A percentile compares a stretch with the other conserved stretches of the same genome.
phyloP scores from a whole-genome alignment of 2,797 vertebrate genomes.

The Anguilla marmorata region DNA sequence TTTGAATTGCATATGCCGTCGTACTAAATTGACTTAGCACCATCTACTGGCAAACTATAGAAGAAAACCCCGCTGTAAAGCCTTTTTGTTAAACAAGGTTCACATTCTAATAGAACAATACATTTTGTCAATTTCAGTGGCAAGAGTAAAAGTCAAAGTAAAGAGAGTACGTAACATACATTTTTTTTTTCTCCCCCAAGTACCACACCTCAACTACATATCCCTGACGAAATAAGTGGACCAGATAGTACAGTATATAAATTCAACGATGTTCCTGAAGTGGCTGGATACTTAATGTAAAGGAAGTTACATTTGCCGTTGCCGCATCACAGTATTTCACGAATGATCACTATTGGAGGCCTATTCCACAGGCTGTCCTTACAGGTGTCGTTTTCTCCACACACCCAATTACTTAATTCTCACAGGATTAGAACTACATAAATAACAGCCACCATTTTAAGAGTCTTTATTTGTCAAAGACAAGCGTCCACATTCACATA shows the following conservation, averaged over 20 bases:
- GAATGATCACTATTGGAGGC: not conserved
- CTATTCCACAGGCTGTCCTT: not conserved
- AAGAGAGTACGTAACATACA: too few species aligned
- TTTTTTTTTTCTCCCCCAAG: too few species aligned
- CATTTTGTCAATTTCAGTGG: not conserved
- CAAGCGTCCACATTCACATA: slow-evolving; percentile 4
- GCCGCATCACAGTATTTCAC: not conserved
- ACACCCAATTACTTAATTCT: not conserved
- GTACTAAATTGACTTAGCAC: slow-evolving; percentile 32
- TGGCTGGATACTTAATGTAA: not conserved
- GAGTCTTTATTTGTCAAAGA: slow-evolving; percentile 11
- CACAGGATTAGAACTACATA: not conserved
- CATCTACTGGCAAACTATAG: slow-evolving; percentile 38
- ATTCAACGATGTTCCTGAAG: not conserved
- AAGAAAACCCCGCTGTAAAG: not conserved
- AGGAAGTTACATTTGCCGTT: not conserved
- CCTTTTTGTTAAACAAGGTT: not conserved
- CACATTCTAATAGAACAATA: not conserved
- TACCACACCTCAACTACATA: not conserved
- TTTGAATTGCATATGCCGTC: not conserved
- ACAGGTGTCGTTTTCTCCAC: not conserved
- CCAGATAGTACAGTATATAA: not conserved
- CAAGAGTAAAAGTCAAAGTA: not conserved
- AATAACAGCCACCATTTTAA: not conserved
- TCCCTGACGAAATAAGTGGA: not conserved